phyloP scores from a whole-genome alignment of 23 tunicate species.

The Styela clava region DNA sequence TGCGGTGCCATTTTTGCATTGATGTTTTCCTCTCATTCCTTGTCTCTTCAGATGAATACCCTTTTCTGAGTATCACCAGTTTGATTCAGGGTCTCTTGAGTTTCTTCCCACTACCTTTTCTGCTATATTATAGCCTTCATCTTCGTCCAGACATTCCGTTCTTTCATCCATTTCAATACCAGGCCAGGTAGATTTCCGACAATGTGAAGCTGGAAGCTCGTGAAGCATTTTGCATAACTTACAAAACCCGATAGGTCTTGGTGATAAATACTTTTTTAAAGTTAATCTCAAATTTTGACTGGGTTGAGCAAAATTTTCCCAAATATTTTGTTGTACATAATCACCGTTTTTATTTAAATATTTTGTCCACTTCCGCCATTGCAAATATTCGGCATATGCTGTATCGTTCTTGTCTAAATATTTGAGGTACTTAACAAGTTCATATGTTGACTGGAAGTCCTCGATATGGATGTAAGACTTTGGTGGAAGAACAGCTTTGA shows the following conservation, averaged over 20 bases:
- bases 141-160: neutral
- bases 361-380: slow-evolving; percentile 8
- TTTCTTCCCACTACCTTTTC: neutral
- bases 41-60: too few relatives aligned
- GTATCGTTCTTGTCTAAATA: neutral
- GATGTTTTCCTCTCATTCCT: too few relatives aligned
- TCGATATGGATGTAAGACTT: slow-evolving; percentile 4
- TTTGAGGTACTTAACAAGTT: neutral
- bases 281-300: neutral
- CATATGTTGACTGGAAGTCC: neutral
- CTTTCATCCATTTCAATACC: neutral
- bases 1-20: too few relatives aligned
- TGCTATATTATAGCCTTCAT: neutral
- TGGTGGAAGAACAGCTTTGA: neutral
- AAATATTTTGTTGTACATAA: neutral
- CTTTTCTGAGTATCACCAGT: neutral
- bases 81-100: neutral
- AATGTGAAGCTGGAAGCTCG: neutral
- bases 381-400: neutral
- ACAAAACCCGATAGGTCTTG: slow-evolving; percentile 9
- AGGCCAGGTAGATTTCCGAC: neutral
- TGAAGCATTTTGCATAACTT: slow-evolving; percentile 4
- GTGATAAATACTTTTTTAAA: neutral
- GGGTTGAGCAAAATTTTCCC: neutral
- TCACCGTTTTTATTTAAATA: slow-evolving; percentile 4